Percentiles rank a stretch among this genome's conserved stretches.
Conservation (phyloP, 37 sponge, comb jelly and placozoan genomes). For the Tethya wilhelma region DNA sequence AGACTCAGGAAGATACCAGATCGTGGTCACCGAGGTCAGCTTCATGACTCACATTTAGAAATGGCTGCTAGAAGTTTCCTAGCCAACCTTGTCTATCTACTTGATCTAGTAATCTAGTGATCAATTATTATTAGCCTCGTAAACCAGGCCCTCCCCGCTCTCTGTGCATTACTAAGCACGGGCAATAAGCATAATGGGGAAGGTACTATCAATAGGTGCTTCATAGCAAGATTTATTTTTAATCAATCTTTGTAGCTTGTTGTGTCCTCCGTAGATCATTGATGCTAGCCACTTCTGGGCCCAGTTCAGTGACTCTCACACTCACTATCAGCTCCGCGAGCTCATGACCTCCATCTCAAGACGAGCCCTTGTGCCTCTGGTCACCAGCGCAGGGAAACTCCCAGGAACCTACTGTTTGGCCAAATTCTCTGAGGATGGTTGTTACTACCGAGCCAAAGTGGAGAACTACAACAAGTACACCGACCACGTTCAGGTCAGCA, state of each 20-base stretch:
- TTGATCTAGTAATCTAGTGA: too few relatives aligned
- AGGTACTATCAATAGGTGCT: too few relatives aligned
- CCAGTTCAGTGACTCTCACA: conserved; percentile 42
- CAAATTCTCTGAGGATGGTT: conserved; percentile 61
- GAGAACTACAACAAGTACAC: conserved; percentile 19
- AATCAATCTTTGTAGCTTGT: too few relatives aligned
- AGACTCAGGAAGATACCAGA: conserved; percentile 36
- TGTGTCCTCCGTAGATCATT: conserved; percentile 27
- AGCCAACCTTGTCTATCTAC: too few relatives aligned
- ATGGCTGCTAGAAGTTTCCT: too few relatives aligned
- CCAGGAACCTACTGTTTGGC: conserved; percentile 78
- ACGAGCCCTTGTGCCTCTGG: conserved; percentile 22
- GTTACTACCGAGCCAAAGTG: conserved; percentile 74
- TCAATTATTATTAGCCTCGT: too few relatives aligned
- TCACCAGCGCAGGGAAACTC: conserved; percentile 14
- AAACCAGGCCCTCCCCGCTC: too few relatives aligned
- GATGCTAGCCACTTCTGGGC: conserved; percentile 93
- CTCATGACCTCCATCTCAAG: conserved; percentile 54
- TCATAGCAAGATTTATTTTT: too few relatives aligned
- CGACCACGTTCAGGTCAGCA: too few relatives aligned
- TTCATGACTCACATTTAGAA: too few relatives aligned
- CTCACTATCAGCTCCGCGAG: conserved; percentile 3
- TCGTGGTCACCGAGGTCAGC: conserved; percentile 59
- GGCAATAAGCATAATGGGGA: too few relatives aligned
- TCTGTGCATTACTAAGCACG: too few relatives aligned